Conservation (phyloP, 2,888 invertebrate genomes). For the Tetranychus truncatus region DNA sequence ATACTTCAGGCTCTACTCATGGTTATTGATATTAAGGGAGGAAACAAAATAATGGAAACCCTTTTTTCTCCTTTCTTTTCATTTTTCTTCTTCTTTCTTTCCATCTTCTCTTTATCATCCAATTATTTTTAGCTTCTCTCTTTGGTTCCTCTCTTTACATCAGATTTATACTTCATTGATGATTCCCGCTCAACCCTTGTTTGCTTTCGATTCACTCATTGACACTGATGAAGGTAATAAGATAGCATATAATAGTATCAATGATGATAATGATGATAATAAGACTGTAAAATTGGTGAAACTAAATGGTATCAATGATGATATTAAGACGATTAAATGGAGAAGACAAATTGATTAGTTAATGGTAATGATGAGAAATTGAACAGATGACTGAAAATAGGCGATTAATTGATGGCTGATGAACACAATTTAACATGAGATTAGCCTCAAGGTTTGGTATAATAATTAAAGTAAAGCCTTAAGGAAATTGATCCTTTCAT, state of each 20-base stretch:
- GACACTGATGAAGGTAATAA: neutral
- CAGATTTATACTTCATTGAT: neutral
- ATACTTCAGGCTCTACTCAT: neutral
- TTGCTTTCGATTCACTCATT: neutral
- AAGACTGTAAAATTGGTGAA: neutral
- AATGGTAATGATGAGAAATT: neutral
- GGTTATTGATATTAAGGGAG: neutral
- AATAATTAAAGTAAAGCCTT: neutral
- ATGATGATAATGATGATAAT: neutral
- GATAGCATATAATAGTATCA: neutral
- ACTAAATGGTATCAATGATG: neutral
- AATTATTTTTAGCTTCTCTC: neutral
- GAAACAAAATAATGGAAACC: neutral
- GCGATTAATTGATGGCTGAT: neutral
- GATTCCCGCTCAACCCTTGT: neutral
- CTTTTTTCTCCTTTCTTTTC: too few species aligned
- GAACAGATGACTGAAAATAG: neutral
- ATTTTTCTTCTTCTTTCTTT: neutral
- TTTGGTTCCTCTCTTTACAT: neutral
- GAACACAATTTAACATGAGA: neutral
- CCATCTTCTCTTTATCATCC: neutral
- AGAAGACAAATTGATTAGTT: neutral
- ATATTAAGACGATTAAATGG: slow-evolving; percentile 5
- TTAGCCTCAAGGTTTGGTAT: neutral
- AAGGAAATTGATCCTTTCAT: neutral